Evolutionary conservation across 1,140 invertebrate genomes (phyloP).

Genomic region (Megathymus violae): DNA sequence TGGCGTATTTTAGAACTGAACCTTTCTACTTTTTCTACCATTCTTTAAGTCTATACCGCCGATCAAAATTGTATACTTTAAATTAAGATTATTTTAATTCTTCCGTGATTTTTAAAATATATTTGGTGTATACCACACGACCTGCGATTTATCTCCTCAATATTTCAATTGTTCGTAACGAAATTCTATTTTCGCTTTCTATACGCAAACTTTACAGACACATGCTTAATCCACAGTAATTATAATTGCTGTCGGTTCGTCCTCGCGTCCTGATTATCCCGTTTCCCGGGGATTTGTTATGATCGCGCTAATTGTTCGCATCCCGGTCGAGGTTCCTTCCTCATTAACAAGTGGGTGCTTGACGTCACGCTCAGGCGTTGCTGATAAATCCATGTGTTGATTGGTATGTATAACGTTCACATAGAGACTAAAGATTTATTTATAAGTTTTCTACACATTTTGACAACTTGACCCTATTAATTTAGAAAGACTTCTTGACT

Average conservation of each 20-base stretch:
- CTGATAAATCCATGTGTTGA: constrained; percentile 34
- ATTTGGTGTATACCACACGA: too few relatives aligned
- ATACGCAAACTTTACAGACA: not conserved
- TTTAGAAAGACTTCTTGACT: too few relatives aligned
- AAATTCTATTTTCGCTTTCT: not conserved
- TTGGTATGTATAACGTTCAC: not conserved
- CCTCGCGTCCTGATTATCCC: constrained; percentile 72
- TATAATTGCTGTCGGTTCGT: constrained; percentile 60
- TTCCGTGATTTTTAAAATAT: too few relatives aligned
- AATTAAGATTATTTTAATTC: too few relatives aligned
- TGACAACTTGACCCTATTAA: too few relatives aligned
- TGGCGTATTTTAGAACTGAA: too few relatives aligned
- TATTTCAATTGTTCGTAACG: not conserved
- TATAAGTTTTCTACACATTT: too few relatives aligned
- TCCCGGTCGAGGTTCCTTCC: constrained; percentile 79
- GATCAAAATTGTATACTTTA: too few relatives aligned
- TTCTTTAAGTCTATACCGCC: too few relatives aligned
- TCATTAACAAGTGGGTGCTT: constrained; percentile 63
- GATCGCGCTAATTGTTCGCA: constrained; percentile 75
- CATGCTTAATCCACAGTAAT: constrained; percentile 33
- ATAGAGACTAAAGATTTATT: not conserved
- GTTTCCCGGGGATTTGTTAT: constrained; percentile 82
- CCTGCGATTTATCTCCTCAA: too few relatives aligned
- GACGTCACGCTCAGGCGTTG: constrained; percentile 52
- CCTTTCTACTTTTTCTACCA: too few relatives aligned